Evolutionary conservation across 2,113 vertebrate species (phyloP).

Genomic region (Cariama cristata): DNA sequence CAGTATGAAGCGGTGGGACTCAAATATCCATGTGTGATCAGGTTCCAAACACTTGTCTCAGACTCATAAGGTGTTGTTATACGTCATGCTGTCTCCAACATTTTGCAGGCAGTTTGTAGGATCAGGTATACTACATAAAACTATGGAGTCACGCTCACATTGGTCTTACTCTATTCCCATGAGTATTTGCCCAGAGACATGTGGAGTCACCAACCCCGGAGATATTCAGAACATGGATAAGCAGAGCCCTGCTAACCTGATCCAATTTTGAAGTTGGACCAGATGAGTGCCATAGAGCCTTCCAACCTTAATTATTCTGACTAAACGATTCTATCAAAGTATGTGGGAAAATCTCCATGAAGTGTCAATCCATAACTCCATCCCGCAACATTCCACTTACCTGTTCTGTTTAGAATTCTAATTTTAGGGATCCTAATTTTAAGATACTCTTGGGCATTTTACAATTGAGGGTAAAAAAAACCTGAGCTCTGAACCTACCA

Average conservation of each 20-base stretch:
- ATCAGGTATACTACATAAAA: not conserved
- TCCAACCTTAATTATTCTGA: not conserved
- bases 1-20: not conserved
- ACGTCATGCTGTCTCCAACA: not conserved
- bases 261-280: not conserved
- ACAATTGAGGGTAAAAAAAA: not conserved
- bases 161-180: not conserved
- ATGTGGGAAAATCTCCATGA: not conserved
- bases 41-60: not conserved
- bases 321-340: not conserved
- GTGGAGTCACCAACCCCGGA: not conserved
- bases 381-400: not conserved
- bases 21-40: not conserved
- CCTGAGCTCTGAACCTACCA: not conserved
- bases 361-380: not conserved
- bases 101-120: not conserved
- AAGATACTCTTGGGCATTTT: not conserved
- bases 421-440: not conserved
- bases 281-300: not conserved
- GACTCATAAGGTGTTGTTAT: too few relatives aligned
- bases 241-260: not conserved
- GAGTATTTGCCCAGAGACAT: not conserved
- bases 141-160: fast-evolving
- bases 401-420: not conserved
- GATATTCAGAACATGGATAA: not conserved